Percentiles rank a stretch among this genome's conserved stretches.
phyloP scores from a whole-genome alignment of 2,113 vertebrate species.

The Herpetotheres cachinnans region DNA sequence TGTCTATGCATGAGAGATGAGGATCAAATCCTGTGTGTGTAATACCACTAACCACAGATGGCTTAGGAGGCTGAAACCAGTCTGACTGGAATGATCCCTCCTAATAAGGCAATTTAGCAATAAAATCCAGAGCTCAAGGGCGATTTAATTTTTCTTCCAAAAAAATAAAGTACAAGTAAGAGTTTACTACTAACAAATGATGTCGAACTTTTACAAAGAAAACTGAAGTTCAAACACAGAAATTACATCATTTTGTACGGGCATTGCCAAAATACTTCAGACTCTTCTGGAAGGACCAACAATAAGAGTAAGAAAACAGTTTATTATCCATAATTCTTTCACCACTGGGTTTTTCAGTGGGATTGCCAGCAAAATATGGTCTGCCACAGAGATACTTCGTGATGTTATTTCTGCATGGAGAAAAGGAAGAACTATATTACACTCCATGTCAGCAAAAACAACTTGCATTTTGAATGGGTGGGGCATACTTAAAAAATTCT shows the following conservation, averaged over 20 bases:
- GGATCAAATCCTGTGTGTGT: not conserved
- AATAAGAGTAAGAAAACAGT: not conserved
- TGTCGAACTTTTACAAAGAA: not conserved
- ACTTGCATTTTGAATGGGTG: not conserved
- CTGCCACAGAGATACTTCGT: not conserved
- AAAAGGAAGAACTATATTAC: not conserved
- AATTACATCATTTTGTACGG: not conserved
- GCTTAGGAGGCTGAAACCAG: not conserved
- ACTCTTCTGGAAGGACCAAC: not conserved
- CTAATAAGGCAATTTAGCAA: not conserved
- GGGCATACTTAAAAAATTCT: not conserved
- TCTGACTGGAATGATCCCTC: not conserved
- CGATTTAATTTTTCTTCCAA: not conserved
- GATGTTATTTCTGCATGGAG: rapidly evolving
- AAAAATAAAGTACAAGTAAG: not conserved
- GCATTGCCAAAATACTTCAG: not conserved
- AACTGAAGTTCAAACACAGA: not conserved
- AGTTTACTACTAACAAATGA: not conserved
- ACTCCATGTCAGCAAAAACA: not conserved
- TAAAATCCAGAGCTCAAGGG: not conserved
- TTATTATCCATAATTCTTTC: not conserved
- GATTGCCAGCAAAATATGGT: not conserved
- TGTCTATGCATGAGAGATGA: not conserved
- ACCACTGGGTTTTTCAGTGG: not conserved
- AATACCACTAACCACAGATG: not conserved